Conservation (phyloP, 2,797 vertebrate species). For the Phalanger gymnotis region DNA sequence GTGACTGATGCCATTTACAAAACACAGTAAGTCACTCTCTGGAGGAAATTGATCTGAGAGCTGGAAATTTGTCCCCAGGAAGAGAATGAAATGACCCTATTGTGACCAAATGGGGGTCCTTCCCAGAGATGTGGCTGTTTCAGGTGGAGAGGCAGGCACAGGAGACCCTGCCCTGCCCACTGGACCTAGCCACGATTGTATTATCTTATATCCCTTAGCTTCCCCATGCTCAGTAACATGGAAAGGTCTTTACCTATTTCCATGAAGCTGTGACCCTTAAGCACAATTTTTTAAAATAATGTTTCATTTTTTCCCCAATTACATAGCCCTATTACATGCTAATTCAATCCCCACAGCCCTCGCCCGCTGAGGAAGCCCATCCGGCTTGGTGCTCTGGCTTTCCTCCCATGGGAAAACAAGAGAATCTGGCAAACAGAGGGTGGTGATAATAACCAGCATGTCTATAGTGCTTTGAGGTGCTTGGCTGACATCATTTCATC, state of each 20-base stretch:
- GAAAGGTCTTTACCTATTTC: no score
- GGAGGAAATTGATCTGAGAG: background rate
- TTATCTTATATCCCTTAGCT: no score
- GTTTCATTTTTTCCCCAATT: no score
- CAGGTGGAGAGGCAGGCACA: background rate
- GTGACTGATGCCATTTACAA: background rate
- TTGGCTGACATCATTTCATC: background rate
- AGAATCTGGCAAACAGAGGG: background rate
- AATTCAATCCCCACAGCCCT: background rate
- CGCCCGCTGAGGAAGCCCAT: background rate
- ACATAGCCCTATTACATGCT: no score
- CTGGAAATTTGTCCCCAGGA: background rate
- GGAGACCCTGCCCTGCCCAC: background rate
- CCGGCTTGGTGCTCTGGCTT: background rate
- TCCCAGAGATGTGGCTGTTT: fast-evolving
- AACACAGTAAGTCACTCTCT: background rate
- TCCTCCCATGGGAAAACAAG: background rate
- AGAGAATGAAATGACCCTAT: background rate
- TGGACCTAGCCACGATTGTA: no score
- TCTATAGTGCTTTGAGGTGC: background rate
- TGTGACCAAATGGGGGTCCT: conserved; percentile 6
- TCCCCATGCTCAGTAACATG: no score
- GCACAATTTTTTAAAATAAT: no score
- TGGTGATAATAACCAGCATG: background rate
- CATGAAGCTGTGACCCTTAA: no score